Percentiles rank a stretch among this genome's conserved stretches.
These are phyloP conservation scores for Euclidia mi DNA, from an alignment of 2,888 invertebrate genomes.

Conservation along the genomic window DNA sequence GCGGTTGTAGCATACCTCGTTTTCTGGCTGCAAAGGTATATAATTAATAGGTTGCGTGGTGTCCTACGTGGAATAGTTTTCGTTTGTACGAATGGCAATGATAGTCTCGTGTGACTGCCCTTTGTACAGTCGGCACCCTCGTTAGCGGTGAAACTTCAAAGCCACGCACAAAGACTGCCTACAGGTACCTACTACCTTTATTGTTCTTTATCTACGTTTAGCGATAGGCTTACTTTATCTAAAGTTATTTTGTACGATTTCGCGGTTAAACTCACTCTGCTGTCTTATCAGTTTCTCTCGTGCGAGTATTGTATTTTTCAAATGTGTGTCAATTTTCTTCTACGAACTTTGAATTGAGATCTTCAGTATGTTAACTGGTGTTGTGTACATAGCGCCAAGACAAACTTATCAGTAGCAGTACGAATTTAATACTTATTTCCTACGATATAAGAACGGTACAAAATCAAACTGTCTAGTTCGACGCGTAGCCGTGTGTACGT, in stretches of 20 bases:
- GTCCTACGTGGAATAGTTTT: constrained; percentile 54
- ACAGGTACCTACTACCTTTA: constrained; percentile 54
- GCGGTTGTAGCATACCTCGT: neutral
- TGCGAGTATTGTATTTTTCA: constrained; percentile 11
- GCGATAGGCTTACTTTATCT: constrained; percentile 43
- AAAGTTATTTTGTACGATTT: constrained; percentile 34
- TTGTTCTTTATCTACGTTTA: constrained; percentile 61
- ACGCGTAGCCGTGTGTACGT: too few species aligned
- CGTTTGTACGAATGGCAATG: constrained; percentile 60
- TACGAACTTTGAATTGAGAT: too few species aligned
- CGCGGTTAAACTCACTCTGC: constrained; percentile 37
- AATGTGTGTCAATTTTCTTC: too few species aligned
- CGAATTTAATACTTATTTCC: too few species aligned
- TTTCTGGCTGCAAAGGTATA: constrained; percentile 31
- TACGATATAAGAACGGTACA: too few species aligned
- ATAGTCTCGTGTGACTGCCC: constrained; percentile 60
- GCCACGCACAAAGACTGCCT: constrained; percentile 55
- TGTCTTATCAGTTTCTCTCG: constrained; percentile 33
- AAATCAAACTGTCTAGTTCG: too few species aligned
- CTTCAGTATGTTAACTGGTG: too few species aligned
- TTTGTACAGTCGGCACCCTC: constrained; percentile 66
- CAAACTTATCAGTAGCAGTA: too few species aligned
- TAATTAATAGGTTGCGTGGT: constrained; percentile 50
- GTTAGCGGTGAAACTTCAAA: constrained; percentile 73
- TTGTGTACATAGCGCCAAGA: too few species aligned